phyloP scores from a whole-genome alignment of 2,888 invertebrate species.

The Diachrysia chrysitis region DNA sequence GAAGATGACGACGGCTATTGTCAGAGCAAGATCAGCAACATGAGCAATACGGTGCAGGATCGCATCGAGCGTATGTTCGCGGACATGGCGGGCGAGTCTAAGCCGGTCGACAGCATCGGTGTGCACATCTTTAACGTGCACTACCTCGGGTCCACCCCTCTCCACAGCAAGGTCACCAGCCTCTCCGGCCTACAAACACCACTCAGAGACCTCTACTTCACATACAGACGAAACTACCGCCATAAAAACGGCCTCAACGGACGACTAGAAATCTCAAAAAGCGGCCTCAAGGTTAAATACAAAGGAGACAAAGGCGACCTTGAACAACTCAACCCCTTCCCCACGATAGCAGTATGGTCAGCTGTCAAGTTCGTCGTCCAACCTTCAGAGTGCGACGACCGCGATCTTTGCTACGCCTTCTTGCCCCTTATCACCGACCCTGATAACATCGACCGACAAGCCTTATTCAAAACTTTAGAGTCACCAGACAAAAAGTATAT shows the following conservation, averaged over 20 bases:
- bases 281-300: conserved; percentile 93
- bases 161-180: conserved; percentile 94
- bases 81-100: conserved; percentile 90
- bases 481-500: conserved; percentile 89
- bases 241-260: conserved; percentile 89
- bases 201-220: conserved; percentile 92
- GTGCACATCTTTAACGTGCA: conserved; percentile 92
- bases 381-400: conserved; percentile 87
- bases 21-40: conserved; percentile 77
- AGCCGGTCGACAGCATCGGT: conserved; percentile 87
- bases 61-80: conserved; percentile 96
- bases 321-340: conserved; percentile 94
- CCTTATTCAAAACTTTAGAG: conserved; percentile 90
- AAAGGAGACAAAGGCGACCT: conserved; percentile 90
- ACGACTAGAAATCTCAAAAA: conserved; percentile 91
- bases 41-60: conserved; percentile 93
- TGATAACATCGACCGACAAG: conserved; percentile 93
- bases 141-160: conserved; percentile 94
- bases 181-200: conserved; percentile 95
- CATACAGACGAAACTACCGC: conserved; percentile 88
- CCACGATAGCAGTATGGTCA: conserved; percentile 98
- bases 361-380: conserved; percentile 95
- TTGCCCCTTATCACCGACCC: conserved; percentile 95
- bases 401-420: conserved; percentile 92
- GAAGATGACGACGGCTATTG: conserved; percentile 84